phyloP scores from a whole-genome alignment of 2,797 vertebrate species.

The Lindbergichthys nudifrons region DNA sequence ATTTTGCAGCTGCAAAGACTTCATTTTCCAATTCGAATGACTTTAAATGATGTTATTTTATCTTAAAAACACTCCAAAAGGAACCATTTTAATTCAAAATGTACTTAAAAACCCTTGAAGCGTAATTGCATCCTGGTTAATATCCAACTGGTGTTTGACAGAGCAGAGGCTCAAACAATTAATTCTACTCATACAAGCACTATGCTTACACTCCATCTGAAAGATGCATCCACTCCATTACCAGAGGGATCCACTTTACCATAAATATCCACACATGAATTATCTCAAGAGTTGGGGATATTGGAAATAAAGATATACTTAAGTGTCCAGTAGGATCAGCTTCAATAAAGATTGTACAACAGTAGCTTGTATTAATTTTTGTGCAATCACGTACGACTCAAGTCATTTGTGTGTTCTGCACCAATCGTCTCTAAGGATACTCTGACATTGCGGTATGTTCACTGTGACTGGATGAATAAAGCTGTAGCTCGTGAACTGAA shows the following conservation, averaged over 20 bases:
- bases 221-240: slow-evolving; percentile 64
- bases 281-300: slow-evolving; percentile 35
- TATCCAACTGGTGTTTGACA: slow-evolving; percentile 29
- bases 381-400: slow-evolving; percentile 28
- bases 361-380: slow-evolving; percentile 54
- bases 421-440: slow-evolving; percentile 46
- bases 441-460: slow-evolving; percentile 46
- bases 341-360: slow-evolving; percentile 38
- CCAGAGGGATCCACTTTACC: slow-evolving; percentile 51
- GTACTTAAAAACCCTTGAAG: slow-evolving; percentile 30
- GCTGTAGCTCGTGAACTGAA: slow-evolving; percentile 46
- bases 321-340: slow-evolving; percentile 29
- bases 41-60: background rate
- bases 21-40: background rate
- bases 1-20: background rate
- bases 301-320: slow-evolving; percentile 38
- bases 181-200: slow-evolving; percentile 32
- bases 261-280: slow-evolving; percentile 69
- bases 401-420: slow-evolving; percentile 46
- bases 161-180: slow-evolving; percentile 26
- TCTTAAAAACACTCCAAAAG: slow-evolving; percentile 9
- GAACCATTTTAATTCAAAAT: slow-evolving; percentile 3
- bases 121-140: slow-evolving; percentile 15
- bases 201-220: slow-evolving; percentile 50
- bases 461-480: slow-evolving; percentile 49